Percentiles rank a stretch among this genome's conserved stretches.
Evolutionary conservation across 2,797 vertebrate species (phyloP).

Genomic region (Rhabdomys pumilio): DNA sequence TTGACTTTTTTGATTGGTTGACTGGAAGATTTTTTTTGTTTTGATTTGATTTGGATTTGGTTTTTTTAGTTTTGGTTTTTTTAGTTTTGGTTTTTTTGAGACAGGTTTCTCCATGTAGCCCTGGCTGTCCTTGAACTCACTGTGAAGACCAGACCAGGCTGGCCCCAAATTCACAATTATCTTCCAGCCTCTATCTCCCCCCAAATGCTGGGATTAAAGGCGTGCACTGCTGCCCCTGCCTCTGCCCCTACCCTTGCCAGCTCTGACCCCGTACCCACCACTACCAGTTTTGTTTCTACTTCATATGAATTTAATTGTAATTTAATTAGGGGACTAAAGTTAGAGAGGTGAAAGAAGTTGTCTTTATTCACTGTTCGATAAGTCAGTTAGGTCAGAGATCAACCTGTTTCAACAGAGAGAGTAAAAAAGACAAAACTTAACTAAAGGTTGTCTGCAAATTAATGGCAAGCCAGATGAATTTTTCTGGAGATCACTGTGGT

Average conservation of each 20-base stretch:
- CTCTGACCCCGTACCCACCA: neutral
- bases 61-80: neutral
- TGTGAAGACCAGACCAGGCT: neutral
- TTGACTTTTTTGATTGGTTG: neutral
- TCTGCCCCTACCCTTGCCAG: too few species aligned
- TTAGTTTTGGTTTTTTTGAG: neutral
- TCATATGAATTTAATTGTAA: constrained; percentile 51
- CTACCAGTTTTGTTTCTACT: constrained; percentile 25
- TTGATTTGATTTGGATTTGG: neutral
- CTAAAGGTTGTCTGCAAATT: constrained; percentile 29
- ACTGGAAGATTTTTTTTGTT: neutral
- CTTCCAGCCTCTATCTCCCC: neutral
- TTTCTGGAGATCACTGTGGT: constrained; percentile 2
- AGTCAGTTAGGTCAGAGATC: constrained; percentile 47
- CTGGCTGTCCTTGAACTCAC: neutral
- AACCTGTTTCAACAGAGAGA: constrained; percentile 51
- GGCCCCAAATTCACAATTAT: neutral
- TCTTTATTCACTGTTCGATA: neutral
- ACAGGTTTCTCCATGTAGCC: neutral
- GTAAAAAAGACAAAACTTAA: constrained; percentile 66
- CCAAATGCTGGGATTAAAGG: neutral
- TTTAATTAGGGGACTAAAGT: constrained; percentile 46
- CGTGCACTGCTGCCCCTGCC: too few species aligned
- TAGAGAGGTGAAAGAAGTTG: constrained; percentile 36
- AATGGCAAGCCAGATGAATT: constrained; percentile 44